A percentile compares a stretch with the other conserved stretches of the same genome.
Conservation (phyloP, 2,113 vertebrate genomes). For the Perca schrenkii region DNA sequence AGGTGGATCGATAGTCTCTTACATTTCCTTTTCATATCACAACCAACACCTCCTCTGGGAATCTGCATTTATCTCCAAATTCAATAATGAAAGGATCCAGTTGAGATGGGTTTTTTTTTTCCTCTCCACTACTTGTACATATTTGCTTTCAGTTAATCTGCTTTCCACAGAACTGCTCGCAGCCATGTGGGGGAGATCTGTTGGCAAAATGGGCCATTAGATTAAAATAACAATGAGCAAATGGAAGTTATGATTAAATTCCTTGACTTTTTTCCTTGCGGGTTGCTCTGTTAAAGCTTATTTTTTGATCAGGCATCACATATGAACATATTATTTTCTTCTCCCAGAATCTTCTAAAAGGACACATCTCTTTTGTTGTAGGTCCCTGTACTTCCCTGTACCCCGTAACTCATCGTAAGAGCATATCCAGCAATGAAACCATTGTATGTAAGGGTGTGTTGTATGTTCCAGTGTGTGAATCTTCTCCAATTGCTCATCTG, state of each 20-base stretch:
- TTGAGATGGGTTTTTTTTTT: conserved; percentile 34
- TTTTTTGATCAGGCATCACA: conserved; percentile 29
- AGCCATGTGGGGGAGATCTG: conserved; percentile 32
- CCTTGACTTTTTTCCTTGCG: conserved; percentile 1
- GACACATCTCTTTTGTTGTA: not conserved
- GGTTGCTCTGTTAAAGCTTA: not conserved
- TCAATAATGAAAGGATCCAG: conserved; percentile 62
- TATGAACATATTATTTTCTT: not conserved
- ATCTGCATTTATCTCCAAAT: conserved; percentile 55
- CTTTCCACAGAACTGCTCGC: conserved; percentile 45
- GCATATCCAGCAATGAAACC: not conserved
- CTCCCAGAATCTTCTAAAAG: not conserved
- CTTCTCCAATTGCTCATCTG: not conserved
- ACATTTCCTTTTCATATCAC: conserved; percentile 77
- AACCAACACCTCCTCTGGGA: conserved; percentile 73
- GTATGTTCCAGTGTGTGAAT: not conserved
- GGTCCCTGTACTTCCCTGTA: not conserved
- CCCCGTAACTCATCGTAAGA: not conserved
- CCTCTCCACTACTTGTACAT: conserved; percentile 32
- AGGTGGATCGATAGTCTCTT: conserved; percentile 70
- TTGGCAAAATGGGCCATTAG: conserved; percentile 62
- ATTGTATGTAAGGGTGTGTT: not conserved
- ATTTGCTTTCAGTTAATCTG: conserved; percentile 72
- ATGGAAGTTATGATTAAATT: conserved; percentile 58
- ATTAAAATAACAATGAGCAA: conserved; percentile 51